Percentiles rank a stretch among this genome's conserved stretches.
phyloP scores from a whole-genome alignment of 2,113 vertebrate species.

The Caracal caracal region DNA sequence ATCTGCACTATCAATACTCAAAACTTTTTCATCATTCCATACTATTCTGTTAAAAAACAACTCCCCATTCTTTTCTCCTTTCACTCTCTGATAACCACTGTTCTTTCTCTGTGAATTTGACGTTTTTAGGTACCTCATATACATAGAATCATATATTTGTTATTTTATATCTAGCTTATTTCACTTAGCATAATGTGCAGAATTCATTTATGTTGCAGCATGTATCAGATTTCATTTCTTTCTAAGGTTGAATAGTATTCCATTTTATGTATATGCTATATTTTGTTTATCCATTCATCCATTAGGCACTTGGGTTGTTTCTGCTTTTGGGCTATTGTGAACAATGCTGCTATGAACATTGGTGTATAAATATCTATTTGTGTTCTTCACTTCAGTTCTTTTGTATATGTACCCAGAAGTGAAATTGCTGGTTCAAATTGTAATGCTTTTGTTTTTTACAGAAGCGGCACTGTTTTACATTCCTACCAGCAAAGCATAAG shows the following conservation, averaged over 20 bases:
- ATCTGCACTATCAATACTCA: not conserved
- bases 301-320: not conserved
- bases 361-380: not conserved
- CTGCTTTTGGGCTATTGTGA: not conserved
- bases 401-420: not conserved
- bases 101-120: not conserved
- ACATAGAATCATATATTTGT: not conserved
- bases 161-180: not conserved
- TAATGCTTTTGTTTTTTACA: not conserved
- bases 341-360: not conserved
- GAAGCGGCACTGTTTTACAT: not conserved
- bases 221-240: not conserved
- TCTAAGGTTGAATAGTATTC: not conserved
- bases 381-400: not conserved
- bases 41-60: not conserved
- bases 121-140: not conserved
- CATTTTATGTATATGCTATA: not conserved
- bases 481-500: not conserved
- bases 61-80: not conserved
- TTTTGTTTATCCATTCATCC: not conserved
- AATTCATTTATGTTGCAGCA: not conserved
- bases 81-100: not conserved
- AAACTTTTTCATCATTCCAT: not conserved
- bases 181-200: not conserved
- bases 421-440: not conserved